Evolutionary conservation across 2,888 invertebrate genomes (phyloP), one percentile per base, ranked within the genome.

Genomic region (Epinotia nisella): DNA sequence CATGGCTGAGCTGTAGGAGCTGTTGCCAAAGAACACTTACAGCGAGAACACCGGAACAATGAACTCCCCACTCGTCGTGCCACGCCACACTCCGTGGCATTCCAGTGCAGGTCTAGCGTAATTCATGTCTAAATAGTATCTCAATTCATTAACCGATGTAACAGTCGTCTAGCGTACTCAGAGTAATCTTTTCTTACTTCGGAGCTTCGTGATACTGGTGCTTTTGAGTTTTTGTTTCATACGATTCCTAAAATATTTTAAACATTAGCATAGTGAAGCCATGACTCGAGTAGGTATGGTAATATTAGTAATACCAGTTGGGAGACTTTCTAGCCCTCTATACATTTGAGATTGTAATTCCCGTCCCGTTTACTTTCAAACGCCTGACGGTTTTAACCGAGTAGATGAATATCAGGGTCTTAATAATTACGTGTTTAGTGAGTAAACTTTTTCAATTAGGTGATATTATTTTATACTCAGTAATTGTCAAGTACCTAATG

Each of bases 371-470:
- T 58, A 59, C 69, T 73, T 73, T 29, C 69, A 69, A 69, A 64
- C 58, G 73, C 68, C 73, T 80, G 78, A 78, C 77, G 74, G 78
- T 78, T 83, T 78, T 81, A 83, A 84, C 80, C 82, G 81, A 82
- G 82, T 87, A 89, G 87, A 82, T 83, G 81, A 87, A 86, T 82
- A 90, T 87, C 90, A 90, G 90, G 90, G 91, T 91, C 85, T 84
- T 85, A 86, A 83, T 78, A 77, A 83, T 84, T 84, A 87, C 82
- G 83, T 86, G 84, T 85, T 85, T 84, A 87, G 83, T 80, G 79
- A 82, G 82, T 87, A 84, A 85, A 83, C 78, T 81, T 82, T 81
- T 84, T 87, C 82, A 86, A 87, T 85, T 85, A 89, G 82, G 79
- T 77, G 79, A 81, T 76, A 80, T 80, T 79, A 81, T 78, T 81